Conservation (phyloP, 1,140 invertebrate species). For the Subanguina moxae region DNA sequence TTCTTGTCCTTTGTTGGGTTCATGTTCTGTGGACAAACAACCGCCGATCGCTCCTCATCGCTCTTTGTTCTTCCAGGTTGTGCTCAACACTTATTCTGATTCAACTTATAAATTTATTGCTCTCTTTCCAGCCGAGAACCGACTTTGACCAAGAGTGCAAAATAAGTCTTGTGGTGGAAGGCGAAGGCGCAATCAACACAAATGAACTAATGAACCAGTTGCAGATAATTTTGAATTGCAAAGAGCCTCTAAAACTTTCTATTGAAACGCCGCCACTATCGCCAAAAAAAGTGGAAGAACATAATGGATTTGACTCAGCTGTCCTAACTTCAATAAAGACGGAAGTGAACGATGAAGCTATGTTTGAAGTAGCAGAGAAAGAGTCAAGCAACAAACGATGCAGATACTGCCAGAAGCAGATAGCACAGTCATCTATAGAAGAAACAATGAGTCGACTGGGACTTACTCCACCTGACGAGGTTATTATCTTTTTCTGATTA, state of each 20-base stretch:
- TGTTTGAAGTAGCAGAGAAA: neutral
- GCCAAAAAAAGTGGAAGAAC: neutral
- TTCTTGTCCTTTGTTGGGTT: conserved; percentile 15
- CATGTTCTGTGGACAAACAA: neutral
- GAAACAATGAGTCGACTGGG: conserved; percentile 36
- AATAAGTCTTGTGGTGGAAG: conserved; percentile 19
- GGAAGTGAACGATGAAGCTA: neutral
- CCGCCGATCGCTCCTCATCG: conserved; percentile 30
- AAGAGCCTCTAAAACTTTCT: conserved; percentile 5
- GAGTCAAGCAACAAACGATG: neutral
- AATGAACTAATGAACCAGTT: conserved; percentile 20
- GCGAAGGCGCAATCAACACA: conserved; percentile 8
- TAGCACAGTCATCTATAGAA: conserved; percentile 28
- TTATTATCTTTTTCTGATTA: too few relatives aligned
- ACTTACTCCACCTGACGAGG: conserved; percentile 33
- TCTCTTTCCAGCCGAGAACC: conserved; percentile 16
- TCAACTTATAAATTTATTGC: too few relatives aligned
- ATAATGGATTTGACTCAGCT: neutral
- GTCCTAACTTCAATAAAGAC: neutral
- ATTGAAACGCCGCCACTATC: conserved; percentile 30
- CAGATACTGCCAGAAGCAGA: neutral
- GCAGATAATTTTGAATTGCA: conserved; percentile 17
- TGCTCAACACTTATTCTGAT: too few relatives aligned
- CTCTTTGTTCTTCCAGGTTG: conserved; percentile 22
- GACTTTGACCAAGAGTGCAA: conserved; percentile 15